These are phyloP conservation scores for Sebastes diploproa DNA, from an alignment of 2,797 vertebrate genomes.

Conservation along the genomic window DNA sequence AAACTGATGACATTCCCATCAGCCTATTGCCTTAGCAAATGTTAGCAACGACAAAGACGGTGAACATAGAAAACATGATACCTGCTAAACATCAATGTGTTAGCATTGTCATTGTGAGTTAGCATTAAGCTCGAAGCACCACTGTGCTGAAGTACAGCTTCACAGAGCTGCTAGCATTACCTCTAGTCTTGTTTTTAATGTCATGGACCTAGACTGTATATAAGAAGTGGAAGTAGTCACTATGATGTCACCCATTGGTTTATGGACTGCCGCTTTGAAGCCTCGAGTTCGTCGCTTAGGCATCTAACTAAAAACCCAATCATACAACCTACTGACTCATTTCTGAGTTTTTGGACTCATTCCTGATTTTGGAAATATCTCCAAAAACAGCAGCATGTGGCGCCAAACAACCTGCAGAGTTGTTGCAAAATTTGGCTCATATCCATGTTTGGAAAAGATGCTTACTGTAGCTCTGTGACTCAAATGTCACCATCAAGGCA, in stretches of 20 bases:
- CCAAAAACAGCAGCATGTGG: not conserved
- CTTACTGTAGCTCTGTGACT: not conserved
- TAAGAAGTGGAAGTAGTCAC: not conserved
- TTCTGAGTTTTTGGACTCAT: too few species aligned
- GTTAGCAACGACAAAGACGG: not conserved
- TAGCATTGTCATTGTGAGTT: too few species aligned
- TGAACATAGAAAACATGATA: too few species aligned
- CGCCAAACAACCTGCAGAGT: not conserved
- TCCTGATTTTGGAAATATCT: not conserved
- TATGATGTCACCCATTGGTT: not conserved
- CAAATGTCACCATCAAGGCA: not conserved
- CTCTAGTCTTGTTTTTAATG: too few species aligned
- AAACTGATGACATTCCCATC: not conserved
- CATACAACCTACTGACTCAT: accelerated
- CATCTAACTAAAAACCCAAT: too few species aligned
- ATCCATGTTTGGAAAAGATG: not conserved
- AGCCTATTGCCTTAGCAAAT: not conserved
- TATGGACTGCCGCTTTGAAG: not conserved
- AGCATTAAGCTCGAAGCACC: accelerated
- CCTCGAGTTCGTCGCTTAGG: not conserved
- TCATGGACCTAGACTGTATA: too few species aligned
- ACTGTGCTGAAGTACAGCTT: too few species aligned
- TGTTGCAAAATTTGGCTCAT: not conserved
- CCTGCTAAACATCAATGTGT: too few species aligned
- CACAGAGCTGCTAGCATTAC: too few species aligned